These are phyloP conservation scores for Zelostemma sp. DNA, from an alignment of 1,140 invertebrate genomes.

Conservation along the genomic window DNA sequence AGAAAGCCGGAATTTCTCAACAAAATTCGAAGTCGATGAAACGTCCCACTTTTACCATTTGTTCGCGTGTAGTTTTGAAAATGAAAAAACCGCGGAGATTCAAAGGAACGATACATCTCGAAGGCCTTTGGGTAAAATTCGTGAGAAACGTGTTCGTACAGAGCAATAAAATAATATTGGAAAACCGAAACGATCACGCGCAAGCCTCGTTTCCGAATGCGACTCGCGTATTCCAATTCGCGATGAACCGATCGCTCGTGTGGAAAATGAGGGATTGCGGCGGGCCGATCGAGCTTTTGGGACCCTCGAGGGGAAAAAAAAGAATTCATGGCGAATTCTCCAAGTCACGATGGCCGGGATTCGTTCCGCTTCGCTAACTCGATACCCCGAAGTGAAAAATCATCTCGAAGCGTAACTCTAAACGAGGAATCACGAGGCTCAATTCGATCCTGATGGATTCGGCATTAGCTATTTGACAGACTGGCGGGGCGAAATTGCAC, in stretches of 20 bases:
- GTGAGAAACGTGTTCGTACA: no score
- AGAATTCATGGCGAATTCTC: no score
- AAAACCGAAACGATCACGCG: no score
- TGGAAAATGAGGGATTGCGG: slow-evolving; percentile 55
- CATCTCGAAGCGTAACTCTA: not conserved
- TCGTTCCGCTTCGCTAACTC: not conserved
- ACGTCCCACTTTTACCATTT: no score
- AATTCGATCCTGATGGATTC: slow-evolving; percentile 10
- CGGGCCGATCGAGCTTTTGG: slow-evolving; percentile 10
- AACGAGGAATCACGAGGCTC: not conserved
- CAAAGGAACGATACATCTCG: no score
- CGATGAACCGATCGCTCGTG: slow-evolving; percentile 47
- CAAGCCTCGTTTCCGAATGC: slow-evolving; percentile 38
- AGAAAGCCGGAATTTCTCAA: no score
- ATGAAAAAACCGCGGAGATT: no score
- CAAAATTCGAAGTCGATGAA: no score
- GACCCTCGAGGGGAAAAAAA: not conserved
- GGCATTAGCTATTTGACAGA: not conserved
- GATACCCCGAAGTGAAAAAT: slow-evolving; percentile 12
- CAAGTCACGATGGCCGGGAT: no score
- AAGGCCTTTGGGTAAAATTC: no score
- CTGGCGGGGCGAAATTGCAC: not conserved
- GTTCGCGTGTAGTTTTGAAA: no score
- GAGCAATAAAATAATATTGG: no score
- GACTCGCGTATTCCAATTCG: slow-evolving; percentile 54